Conservation (phyloP, 30 jellyfish, hydroid and myxozoan genomes). For the Aurelia aurita region DNA sequence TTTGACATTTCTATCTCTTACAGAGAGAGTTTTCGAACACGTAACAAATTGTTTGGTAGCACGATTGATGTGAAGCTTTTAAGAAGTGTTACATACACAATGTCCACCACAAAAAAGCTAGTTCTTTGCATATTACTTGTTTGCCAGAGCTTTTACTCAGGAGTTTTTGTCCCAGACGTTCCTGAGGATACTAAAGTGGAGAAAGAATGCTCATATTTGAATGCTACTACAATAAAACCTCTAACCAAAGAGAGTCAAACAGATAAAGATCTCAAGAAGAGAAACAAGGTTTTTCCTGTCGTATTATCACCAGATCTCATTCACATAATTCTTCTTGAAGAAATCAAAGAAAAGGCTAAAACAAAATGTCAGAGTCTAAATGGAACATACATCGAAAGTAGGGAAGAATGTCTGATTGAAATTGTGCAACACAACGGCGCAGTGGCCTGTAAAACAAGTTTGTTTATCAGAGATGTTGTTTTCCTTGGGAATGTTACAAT, state of each 20-base stretch:
- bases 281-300: conserved; percentile 2
- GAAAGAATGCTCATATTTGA: too few species aligned
- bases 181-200: too few species aligned
- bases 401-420: background rate
- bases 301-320: conserved; percentile 51
- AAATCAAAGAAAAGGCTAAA: conserved; percentile 6
- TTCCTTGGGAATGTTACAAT: background rate
- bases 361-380: conserved; percentile 15
- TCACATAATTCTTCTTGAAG: background rate
- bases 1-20: too few species aligned
- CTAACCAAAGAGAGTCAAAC: background rate
- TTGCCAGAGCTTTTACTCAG: too few species aligned
- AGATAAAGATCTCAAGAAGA: background rate
- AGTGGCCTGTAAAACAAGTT: background rate
- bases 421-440: conserved; percentile 12
- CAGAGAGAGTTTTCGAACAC: too few species aligned
- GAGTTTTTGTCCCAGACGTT: too few species aligned
- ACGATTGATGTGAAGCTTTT: too few species aligned
- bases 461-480: background rate
- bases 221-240: background rate
- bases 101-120: too few species aligned
- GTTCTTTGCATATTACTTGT: too few species aligned
- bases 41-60: too few species aligned
- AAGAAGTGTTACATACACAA: too few species aligned
- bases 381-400: conserved; percentile 23